Conservation (phyloP, 2,888 invertebrate genomes). For the Bombyx huttoni region DNA sequence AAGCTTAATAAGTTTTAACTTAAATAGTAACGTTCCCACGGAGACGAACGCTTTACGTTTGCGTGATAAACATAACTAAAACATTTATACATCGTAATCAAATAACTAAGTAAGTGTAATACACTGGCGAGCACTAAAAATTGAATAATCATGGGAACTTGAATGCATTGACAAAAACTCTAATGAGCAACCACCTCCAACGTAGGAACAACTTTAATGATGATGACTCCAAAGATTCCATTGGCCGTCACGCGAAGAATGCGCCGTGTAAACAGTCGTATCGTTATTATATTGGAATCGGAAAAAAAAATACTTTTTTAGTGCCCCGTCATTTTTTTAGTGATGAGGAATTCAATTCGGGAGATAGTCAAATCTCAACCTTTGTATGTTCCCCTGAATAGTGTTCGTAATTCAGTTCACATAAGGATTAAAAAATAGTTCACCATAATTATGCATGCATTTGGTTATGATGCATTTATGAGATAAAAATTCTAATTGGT, state of each 20-base stretch:
- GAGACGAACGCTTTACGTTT: neutral
- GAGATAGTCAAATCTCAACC: no score
- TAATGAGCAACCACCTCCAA: slow-evolving; percentile 22
- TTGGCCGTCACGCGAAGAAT: slow-evolving; percentile 43
- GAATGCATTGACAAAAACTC: slow-evolving; percentile 24
- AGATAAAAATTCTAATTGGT: no score
- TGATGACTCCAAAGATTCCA: slow-evolving; percentile 44
- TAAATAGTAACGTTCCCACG: neutral
- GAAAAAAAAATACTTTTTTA: slow-evolving; percentile 1
- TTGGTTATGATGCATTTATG: no score
- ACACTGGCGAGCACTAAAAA: neutral
- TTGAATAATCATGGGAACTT: slow-evolving; percentile 17
- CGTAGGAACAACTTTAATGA: slow-evolving; percentile 34
- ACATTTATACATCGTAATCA: neutral
- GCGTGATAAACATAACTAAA: neutral
- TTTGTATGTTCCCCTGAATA: no score
- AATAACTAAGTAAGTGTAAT: neutral
- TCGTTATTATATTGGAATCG: slow-evolving; percentile 23
- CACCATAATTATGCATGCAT: no score
- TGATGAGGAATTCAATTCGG: neutral
- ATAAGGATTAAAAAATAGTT: no score
- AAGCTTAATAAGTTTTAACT: no score
- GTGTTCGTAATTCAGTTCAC: no score
- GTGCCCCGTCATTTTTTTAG: neutral
- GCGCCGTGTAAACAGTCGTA: slow-evolving; percentile 42